phyloP scores from a whole-genome alignment of 2,797 vertebrate genomes.

The Pygocentrus nattereri region DNA sequence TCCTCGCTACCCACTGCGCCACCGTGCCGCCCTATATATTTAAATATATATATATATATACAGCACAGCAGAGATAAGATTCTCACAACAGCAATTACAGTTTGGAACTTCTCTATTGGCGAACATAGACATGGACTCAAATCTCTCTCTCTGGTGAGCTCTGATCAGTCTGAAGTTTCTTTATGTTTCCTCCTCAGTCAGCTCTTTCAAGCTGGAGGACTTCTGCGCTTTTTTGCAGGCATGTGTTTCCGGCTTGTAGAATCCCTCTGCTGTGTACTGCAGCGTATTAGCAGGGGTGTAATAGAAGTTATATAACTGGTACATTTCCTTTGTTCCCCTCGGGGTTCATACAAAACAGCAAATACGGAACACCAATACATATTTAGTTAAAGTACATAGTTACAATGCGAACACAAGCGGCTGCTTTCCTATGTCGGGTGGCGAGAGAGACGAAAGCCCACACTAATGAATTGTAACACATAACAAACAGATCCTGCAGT shows the following conservation, averaged over 20 bases:
- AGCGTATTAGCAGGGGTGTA: background rate
- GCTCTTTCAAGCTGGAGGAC: background rate
- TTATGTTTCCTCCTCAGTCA: background rate
- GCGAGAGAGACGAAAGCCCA: background rate
- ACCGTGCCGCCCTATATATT: too few species aligned
- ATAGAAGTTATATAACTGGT: constrained; percentile 1
- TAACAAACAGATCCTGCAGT: background rate
- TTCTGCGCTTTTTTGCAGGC: background rate
- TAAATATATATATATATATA: too few species aligned
- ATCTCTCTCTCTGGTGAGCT: too few species aligned
- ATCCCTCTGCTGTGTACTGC: background rate
- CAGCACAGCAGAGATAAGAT: too few species aligned
- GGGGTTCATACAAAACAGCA: too few species aligned
- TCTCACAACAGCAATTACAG: too few species aligned
- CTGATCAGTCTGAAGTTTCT: background rate
- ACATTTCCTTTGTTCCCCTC: background rate
- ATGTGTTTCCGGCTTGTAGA: background rate
- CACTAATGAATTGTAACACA: background rate
- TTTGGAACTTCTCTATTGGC: too few species aligned
- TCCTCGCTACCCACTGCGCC: too few species aligned
- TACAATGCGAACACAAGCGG: background rate
- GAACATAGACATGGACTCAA: too few species aligned
- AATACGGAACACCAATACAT: background rate
- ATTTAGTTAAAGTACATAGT: background rate
- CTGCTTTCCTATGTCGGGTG: too few species aligned